Percentiles rank a stretch among this genome's conserved stretches.
Evolutionary conservation across 1,140 invertebrate species (phyloP).

Genomic region (Drosophila nannoptera): DNA sequence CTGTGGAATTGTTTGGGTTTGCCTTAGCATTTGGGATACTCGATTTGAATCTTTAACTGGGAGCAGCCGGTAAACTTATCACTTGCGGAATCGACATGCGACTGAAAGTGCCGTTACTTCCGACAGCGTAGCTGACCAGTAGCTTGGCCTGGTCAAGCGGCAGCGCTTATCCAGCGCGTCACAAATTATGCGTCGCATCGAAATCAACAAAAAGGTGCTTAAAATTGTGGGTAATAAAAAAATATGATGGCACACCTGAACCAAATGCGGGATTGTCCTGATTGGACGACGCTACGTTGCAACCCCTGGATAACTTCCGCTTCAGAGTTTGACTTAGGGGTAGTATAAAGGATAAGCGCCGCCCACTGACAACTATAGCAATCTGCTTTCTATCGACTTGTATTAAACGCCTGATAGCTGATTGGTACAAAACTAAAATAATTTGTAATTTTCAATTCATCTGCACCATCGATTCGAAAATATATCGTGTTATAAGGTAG

Average conservation of each 20-base stretch:
- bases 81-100: constrained; percentile 56
- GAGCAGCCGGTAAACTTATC: constrained; percentile 49
- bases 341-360: constrained; percentile 33
- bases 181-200: constrained; percentile 48
- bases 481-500: background rate
- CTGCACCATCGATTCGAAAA: background rate
- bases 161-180: constrained; percentile 40
- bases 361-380: constrained; percentile 17
- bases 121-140: constrained; percentile 33
- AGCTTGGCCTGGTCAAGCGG: constrained; percentile 49
- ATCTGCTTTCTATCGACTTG: background rate
- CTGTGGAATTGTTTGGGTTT: constrained; percentile 36
- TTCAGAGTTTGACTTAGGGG: constrained; percentile 23
- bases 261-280: constrained; percentile 2
- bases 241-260: constrained; percentile 42
- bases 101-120: constrained; percentile 62
- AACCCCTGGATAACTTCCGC: constrained; percentile 29
- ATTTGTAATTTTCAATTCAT: too few relatives aligned
- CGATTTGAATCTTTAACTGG: constrained; percentile 17
- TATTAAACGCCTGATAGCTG: background rate
- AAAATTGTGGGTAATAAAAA: constrained; percentile 58
- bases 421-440: background rate
- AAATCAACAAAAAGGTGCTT: constrained; percentile 47
- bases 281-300: constrained; percentile 41
- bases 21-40: constrained; percentile 33